Evolutionary conservation across 2,797 vertebrate genomes (phyloP).

Genomic region (Cryptoprocta ferox): DNA sequence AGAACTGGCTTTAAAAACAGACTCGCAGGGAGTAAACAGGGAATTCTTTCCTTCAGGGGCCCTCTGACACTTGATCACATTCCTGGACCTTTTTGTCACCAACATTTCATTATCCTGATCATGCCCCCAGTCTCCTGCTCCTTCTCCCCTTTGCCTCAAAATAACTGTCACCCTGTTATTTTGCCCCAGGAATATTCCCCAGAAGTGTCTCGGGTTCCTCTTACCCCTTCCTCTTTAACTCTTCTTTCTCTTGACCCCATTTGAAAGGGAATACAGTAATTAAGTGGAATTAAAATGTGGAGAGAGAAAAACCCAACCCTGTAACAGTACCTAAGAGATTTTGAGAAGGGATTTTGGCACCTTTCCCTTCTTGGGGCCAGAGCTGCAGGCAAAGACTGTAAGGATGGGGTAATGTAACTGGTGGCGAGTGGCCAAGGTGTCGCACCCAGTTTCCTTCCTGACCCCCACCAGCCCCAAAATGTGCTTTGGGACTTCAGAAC

Average conservation of each 20-base stretch:
- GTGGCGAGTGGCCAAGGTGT: too few species aligned
- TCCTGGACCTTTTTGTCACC: slow-evolving; percentile 51
- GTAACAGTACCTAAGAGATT: not conserved
- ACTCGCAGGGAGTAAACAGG: not conserved
- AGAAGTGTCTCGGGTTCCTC: not conserved
- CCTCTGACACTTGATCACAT: slow-evolving; percentile 59
- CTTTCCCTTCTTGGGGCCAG: not conserved
- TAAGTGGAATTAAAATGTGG: not conserved
- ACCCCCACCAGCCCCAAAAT: not conserved
- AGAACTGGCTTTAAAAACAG: slow-evolving; percentile 34
- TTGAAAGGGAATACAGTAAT: not conserved
- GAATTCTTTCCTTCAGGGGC: slow-evolving; percentile 51
- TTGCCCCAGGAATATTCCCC: not conserved
- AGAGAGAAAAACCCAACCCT: not conserved
- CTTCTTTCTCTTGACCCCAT: not conserved
- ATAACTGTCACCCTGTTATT: slow-evolving; percentile 13
- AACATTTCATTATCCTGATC: slow-evolving; percentile 54
- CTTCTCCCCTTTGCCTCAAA: slow-evolving; percentile 48
- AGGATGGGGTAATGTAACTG: not conserved
- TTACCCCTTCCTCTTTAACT: not conserved
- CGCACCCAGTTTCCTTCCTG: not conserved
- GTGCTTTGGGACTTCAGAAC: not conserved
- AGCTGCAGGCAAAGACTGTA: not conserved
- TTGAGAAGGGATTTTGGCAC: not conserved
- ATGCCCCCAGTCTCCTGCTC: not conserved